Evolutionary conservation across 2,888 invertebrate genomes (phyloP), one percentile per base, ranked within the genome.

Genomic region (Agriopis leucophaearia): DNA sequence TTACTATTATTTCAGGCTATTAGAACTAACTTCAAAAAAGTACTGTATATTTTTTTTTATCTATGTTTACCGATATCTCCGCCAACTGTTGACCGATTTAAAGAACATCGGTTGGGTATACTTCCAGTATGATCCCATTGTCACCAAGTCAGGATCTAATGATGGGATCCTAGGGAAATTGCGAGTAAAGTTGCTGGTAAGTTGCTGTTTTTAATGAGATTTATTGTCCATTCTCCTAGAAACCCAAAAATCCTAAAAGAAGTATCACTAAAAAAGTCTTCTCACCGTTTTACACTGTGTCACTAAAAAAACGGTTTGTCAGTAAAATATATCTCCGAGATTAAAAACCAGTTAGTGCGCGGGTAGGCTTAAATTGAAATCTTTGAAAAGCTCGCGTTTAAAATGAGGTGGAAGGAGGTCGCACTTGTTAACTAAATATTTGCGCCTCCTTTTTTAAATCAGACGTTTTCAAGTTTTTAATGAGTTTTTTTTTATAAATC

Each of bases 281-380:
- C 5, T 54, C 38, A 9, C 52, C 6, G 45, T 27, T 18, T 45
- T 42, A 5, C 13, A 12, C 58, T 64, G 52, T 52, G 64, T 27
- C 35, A 40, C 44, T 50, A 44, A 48, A 45, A 66, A 57, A 67
- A 66, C 44, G 58, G 42, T 64, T 68, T 50, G 62, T 18, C 50
- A 62, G 54, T 64, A 51, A 58, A 69, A 58, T 62, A 69, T 67
- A 63, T 68, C 38, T 60, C 44, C 48, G 44, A 75, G 77, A 79
- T 81, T 79, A 75, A 74, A 78, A 78, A 74, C 71, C 74, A 73
- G 73, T 71, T 70, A 73, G 64, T 69, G 56, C 57, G 69, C 57
- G 69, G 70, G 71, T 64, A 71, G 63, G 67, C 66, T 61, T 18
- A 55, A 66, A 66, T 61, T 16, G 59, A 52, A 64, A 60, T 60